phyloP scores from a whole-genome alignment of 2,888 invertebrate genomes.

The Ramazzottius varieornatus region DNA sequence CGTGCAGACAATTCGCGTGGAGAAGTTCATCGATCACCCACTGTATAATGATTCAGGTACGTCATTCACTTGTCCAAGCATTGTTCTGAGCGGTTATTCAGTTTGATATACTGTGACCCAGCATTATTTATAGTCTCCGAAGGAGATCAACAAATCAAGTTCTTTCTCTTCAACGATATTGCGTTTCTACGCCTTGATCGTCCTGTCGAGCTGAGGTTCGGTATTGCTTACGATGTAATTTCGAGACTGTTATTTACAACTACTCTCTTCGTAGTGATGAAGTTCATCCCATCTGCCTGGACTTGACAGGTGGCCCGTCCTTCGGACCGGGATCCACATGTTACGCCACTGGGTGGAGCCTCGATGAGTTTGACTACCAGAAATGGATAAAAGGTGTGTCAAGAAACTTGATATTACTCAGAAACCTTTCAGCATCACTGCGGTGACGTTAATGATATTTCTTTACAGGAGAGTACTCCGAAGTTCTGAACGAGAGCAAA shows the following conservation, averaged over 20 bases:
- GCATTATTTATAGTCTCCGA: not conserved
- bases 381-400: not conserved
- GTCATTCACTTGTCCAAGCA: too few species aligned
- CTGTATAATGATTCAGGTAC: not conserved
- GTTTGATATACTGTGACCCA: too few species aligned
- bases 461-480: not conserved
- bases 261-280: too few species aligned
- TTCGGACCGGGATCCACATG: not conserved
- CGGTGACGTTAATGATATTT: not conserved
- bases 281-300: not conserved
- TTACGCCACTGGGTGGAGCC: not conserved
- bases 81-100: too few species aligned
- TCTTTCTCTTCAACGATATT: not conserved
- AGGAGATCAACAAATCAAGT: not conserved
- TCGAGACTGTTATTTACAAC: too few species aligned
- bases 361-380: not conserved
- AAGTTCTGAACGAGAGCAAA: slow-evolving; percentile 1
- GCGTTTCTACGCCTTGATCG: not conserved
- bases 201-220: not conserved
- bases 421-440: too few species aligned
- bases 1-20: not conserved
- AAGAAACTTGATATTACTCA: too few species aligned
- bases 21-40: not conserved
- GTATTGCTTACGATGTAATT: too few species aligned
- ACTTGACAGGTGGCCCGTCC: not conserved